Percentiles rank a stretch among this genome's conserved stretches.
These are phyloP conservation scores for Daubentonia madagascariensis DNA, from an alignment of 2,113 vertebrate genomes.

Conservation along the genomic window DNA sequence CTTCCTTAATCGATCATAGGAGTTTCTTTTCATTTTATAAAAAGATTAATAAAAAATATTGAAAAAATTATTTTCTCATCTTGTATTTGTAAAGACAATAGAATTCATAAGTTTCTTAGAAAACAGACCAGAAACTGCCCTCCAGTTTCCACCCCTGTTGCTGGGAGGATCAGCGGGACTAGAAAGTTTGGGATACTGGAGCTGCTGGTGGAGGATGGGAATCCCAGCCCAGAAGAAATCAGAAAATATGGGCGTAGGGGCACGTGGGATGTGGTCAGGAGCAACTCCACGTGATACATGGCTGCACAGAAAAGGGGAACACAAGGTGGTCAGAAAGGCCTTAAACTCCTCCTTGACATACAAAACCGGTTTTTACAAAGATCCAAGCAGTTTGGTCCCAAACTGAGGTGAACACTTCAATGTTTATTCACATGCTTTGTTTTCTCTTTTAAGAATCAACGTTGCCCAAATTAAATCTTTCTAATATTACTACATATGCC, in stretches of 20 bases:
- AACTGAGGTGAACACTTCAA: conserved; percentile 82
- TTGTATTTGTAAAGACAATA: conserved; percentile 81
- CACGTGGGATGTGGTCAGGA: conserved; percentile 21
- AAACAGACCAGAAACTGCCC: conserved; percentile 83
- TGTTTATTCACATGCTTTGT: conserved; percentile 87
- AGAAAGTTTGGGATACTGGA: conserved; percentile 75
- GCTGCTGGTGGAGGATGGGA: conserved; percentile 70
- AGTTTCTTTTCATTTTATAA: conserved; percentile 83
- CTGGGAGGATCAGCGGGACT: conserved; percentile 73
- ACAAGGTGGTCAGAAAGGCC: conserved; percentile 74
- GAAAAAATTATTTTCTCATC: conserved; percentile 84
- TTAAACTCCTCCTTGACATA: conserved; percentile 81
- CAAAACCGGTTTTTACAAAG: conserved; percentile 76
- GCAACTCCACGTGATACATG: conserved; percentile 58
- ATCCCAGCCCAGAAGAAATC: conserved; percentile 67
- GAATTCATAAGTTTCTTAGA: conserved; percentile 85
- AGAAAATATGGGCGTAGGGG: conserved; percentile 44
- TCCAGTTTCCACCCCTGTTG: conserved; percentile 77
- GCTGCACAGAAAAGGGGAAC: conserved; percentile 78
- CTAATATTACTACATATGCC: conserved; percentile 79
- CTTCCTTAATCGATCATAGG: conserved; percentile 72
- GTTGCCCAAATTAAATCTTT: conserved; percentile 80
- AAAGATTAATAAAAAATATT: conserved; percentile 90
- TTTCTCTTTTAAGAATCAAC: conserved; percentile 82
- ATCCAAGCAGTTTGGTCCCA: conserved; percentile 85